Percentiles rank a stretch among this genome's conserved stretches.
These are phyloP conservation scores for Naso thynnoides DNA, from an alignment of 2,797 vertebrate genomes.

Conservation along the genomic window DNA sequence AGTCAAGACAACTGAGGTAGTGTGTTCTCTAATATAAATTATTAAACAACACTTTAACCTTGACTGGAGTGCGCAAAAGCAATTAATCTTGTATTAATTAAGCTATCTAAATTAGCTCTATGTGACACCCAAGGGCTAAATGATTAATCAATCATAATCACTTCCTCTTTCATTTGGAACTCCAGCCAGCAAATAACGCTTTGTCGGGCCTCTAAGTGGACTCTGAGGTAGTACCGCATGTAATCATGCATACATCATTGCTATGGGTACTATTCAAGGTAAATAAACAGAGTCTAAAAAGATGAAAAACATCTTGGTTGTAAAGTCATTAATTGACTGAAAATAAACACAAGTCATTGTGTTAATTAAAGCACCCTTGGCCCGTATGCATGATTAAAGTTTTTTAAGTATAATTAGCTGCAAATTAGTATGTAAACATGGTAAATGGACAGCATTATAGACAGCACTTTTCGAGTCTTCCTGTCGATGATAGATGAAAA, in stretches of 20 bases:
- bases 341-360: neutral
- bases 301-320: neutral
- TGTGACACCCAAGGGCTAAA: slow-evolving; percentile 68
- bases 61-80: slow-evolving; percentile 73
- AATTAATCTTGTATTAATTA: slow-evolving; percentile 80
- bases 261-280: slow-evolving; percentile 11
- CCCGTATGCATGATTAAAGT: neutral
- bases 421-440: neutral
- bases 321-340: neutral
- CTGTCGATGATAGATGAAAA: no score
- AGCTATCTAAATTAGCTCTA: slow-evolving; percentile 75
- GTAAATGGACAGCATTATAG: no score
- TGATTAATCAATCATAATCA: slow-evolving; percentile 75
- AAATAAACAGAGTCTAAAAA: slow-evolving; percentile 13
- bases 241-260: slow-evolving; percentile 39
- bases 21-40: slow-evolving; percentile 74
- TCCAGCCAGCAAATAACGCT: slow-evolving; percentile 44
- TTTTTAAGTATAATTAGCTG: no score
- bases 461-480: no score
- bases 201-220: slow-evolving; percentile 30
- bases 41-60: slow-evolving; percentile 84
- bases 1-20: slow-evolving; percentile 65
- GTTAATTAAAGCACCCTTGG: no score
- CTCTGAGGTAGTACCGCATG: slow-evolving; percentile 37
- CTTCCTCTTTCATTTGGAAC: slow-evolving; percentile 54